Conservation (phyloP, 2,113 vertebrate genomes). For the Pomatostomus ruficeps region DNA sequence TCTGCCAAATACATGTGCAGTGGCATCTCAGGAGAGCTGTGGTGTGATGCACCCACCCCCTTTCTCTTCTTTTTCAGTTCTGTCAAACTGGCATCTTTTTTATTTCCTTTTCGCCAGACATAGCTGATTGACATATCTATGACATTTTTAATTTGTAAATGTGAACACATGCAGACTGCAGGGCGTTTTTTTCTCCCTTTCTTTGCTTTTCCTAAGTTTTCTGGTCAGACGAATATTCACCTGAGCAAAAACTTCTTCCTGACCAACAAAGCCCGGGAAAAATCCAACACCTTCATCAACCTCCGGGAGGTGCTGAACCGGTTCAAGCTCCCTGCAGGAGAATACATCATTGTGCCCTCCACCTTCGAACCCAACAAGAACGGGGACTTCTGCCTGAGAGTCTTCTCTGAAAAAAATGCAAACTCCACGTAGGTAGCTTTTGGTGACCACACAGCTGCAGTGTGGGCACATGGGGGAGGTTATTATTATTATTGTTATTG, state of each 20-base stretch:
- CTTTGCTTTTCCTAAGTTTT: constrained; percentile 65
- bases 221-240: constrained; percentile 83
- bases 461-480: rapidly evolving
- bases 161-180: not conserved
- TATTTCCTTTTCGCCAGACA: not conserved
- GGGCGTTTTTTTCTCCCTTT: not conserved
- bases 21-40: not conserved
- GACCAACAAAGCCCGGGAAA: constrained; percentile 83
- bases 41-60: not conserved
- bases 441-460: rapidly evolving
- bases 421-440: constrained; percentile 75
- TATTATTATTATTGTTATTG: not conserved
- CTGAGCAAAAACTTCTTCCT: constrained; percentile 91
- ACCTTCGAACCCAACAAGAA: constrained; percentile 89
- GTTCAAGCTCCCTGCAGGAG: constrained; percentile 85
- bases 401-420: constrained; percentile 89
- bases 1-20: not conserved
- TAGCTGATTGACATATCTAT: not conserved
- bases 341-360: constrained; percentile 89
- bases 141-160: not conserved
- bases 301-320: constrained; percentile 87
- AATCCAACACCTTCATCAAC: constrained; percentile 90
- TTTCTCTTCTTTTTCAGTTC: not conserved
- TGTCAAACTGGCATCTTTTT: not conserved
- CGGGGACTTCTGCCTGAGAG: constrained; percentile 88